Conservation (phyloP, 1,140 invertebrate genomes). For the Camponotus pennsylvanicus region DNA sequence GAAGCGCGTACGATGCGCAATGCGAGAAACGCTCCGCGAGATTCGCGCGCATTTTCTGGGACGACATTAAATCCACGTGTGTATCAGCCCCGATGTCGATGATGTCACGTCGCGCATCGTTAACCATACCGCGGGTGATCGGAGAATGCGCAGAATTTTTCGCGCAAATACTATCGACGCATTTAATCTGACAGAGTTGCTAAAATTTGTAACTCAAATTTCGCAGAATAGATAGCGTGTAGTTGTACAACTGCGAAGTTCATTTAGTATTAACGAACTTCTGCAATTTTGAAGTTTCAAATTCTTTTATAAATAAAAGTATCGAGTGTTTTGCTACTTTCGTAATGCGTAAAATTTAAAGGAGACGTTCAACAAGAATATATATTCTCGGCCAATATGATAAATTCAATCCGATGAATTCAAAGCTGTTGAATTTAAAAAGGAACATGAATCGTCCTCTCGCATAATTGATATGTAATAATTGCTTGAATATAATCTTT, state of each 20-base stretch:
- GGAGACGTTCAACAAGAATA: not conserved
- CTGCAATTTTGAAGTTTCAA: not conserved
- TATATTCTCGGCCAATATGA: not conserved
- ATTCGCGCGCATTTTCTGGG: conserved; percentile 69
- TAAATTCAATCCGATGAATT: conserved; percentile 1
- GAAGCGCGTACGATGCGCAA: conserved; percentile 66
- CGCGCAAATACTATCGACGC: not conserved
- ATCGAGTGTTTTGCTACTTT: not conserved
- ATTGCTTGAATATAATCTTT: conserved; percentile 19
- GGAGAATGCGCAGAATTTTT: conserved; percentile 28
- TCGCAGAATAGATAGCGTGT: not conserved
- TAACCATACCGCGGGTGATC: conserved; percentile 38
- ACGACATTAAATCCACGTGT: conserved; percentile 70
- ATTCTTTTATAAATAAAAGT: not conserved
- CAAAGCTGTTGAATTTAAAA: not conserved
- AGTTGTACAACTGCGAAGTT: not conserved
- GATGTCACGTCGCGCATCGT: conserved; percentile 63
- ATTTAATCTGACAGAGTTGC: not conserved
- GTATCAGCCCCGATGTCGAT: conserved; percentile 63
- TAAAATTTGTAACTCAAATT: conserved; percentile 10
- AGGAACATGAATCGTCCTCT: not conserved
- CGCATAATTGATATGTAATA: conserved; percentile 35
- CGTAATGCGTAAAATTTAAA: not conserved
- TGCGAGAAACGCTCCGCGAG: conserved; percentile 59
- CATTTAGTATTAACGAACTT: not conserved